Evolutionary conservation across 2,113 vertebrate genomes (phyloP), one percentile per base, ranked within the genome.

Genomic region (Uria aalge): DNA sequence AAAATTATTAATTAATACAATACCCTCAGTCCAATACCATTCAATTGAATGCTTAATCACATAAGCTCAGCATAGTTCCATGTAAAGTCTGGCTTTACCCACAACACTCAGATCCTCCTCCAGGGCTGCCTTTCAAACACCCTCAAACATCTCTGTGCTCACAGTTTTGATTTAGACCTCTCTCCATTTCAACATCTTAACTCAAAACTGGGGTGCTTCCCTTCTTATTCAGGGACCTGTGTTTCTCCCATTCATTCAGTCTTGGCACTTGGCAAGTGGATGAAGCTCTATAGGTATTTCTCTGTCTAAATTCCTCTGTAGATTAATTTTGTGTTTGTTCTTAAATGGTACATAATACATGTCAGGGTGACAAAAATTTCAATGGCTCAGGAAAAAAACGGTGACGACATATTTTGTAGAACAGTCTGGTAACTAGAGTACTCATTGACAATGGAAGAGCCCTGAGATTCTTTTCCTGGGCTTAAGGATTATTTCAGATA

Each of bases 1-100:
- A 81, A 92, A 57, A 6, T 52, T 12, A 86, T 76, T 94, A 63
- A 67, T 87, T 92, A 90, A 80, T 85, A 72, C 15, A 62, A 68
- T 74, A 55, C 30, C 26, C 17, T 56, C 19, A 53, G 20, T 78
- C 72, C 21, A 82, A 79, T 84, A 71, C 15, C 22, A 66, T 94
- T 91, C 78, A 71, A 45, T 13, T 40, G 36, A 92, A 83, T 55
- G 64, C 4, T 75, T 93, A 79, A 73, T 47, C 38, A 36, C 22
- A 7, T 4, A 77, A 2, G 2, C 64, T 68, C 38, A 64, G 5
- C 12, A 67, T 7, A 90, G 43, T n/a, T 63, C 62, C 60, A 5
- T 66, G 20, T 53, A 62, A 90, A 92, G 20, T 11, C 24, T 86
- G 72, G 9, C 2, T 95, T 69, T 84, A 73, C 55, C 4, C 75